Conservation (phyloP, 2,797 vertebrate genomes). For the Zenarchopterus dispar region DNA sequence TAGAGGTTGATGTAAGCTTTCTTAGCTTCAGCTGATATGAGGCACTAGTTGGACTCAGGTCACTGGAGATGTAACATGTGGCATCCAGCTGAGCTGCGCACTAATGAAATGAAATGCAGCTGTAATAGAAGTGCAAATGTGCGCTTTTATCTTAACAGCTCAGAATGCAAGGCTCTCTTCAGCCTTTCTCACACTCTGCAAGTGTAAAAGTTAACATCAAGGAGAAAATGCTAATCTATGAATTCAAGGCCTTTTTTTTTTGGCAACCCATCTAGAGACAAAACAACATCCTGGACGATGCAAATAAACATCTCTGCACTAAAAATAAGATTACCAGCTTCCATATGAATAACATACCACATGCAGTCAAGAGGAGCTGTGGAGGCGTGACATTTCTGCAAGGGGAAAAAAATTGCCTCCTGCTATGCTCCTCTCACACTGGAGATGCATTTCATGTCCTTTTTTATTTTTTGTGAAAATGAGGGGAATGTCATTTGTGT, state of each 20-base stretch:
- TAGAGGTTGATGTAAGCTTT: slow-evolving; percentile 6
- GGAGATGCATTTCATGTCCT: slow-evolving; percentile 13
- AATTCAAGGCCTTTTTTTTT: slow-evolving; percentile 3
- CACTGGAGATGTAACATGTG: slow-evolving; percentile 24
- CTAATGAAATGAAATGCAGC: slow-evolving; percentile 26
- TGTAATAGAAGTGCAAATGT: slow-evolving; percentile 29
- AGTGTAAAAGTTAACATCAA: slow-evolving; percentile 13
- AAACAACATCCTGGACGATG: neutral
- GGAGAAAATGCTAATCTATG: slow-evolving; percentile 21
- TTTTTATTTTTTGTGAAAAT: slow-evolving; percentile 10
- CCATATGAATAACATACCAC: slow-evolving; percentile 36
- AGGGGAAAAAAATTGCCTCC: slow-evolving; percentile 40
- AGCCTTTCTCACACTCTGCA: neutral
- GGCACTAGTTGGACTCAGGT: slow-evolving; percentile 17
- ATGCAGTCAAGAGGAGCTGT: slow-evolving; percentile 21
- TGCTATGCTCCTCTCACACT: slow-evolving; percentile 23
- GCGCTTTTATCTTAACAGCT: slow-evolving; percentile 4
- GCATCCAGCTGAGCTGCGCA: slow-evolving; percentile 8
- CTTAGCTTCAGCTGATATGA: slow-evolving; percentile 18
- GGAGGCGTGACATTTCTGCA: slow-evolving; percentile 33
- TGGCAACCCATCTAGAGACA: neutral
- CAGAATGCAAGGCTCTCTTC: slow-evolving; percentile 6
- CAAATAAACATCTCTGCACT: neutral
- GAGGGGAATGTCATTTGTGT: slow-evolving; percentile 5
- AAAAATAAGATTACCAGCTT: slow-evolving; percentile 1